Evolutionary conservation across 1,140 invertebrate species (phyloP), one percentile per base, ranked within the genome.

Genomic region (Drosophila baimaii): DNA sequence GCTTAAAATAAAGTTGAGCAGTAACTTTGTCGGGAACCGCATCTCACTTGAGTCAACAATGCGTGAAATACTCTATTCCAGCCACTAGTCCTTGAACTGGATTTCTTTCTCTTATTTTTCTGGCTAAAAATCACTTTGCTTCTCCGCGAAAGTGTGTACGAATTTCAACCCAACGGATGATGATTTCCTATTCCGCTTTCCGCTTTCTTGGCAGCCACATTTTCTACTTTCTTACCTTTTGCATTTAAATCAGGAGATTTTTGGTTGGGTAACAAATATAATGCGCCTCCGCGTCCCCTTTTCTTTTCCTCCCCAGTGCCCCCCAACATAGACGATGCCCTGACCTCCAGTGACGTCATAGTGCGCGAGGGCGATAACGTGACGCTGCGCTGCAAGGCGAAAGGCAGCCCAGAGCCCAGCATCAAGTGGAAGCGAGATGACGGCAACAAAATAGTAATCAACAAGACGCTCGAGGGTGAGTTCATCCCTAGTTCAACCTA

Each of bases 391-490:
- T 98, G 97, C 92, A 96, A 96, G 91, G 97, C 97, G 65, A 96
- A 96, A 81, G 97, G 98, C 88, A 97, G 96, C 86, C 98, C 97
- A 29, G 94, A 95, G 77, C 97, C 97, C 3, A 95, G 93, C 75
- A 96, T 98, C 81, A 97, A 96, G 91, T 98, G 97, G 97, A 96
- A 97, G 92, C 94, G 97, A 77, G 97, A 98, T 92, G 97, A 98
- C 92, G 95, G 95, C 84, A 94, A 94, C 74, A 95, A 95, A 93
- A 97, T 97, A 89, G 94, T 95, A 81, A 95, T 97, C 91, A 97
- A 96, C 92, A 97, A 96, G 92, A 95, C 95, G 74, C 93, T 95
- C 54, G 93, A 95, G 91, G 96, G 96, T 97, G 90, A 94, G 93
- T 81, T 9, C 10, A 27, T 6, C 2, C 41, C 21, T 35, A 12